Conservation (phyloP, 2,888 invertebrate species). For the Oscheius sp. region DNA sequence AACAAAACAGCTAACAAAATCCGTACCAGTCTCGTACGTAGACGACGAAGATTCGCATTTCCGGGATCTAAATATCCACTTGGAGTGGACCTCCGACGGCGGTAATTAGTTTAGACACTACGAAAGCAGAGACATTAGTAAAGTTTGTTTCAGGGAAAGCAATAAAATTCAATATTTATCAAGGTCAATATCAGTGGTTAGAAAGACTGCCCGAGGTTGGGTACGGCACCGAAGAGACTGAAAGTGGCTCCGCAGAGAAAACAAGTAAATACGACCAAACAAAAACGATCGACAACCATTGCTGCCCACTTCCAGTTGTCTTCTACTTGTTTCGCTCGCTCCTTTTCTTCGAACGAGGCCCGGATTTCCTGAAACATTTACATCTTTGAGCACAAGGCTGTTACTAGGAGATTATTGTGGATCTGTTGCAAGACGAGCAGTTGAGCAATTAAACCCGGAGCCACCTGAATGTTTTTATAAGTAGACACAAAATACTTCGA, state of each 20-base stretch:
- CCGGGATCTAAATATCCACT: too few relatives aligned
- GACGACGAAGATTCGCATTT: too few relatives aligned
- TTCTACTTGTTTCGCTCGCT: conserved; percentile 48
- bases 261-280: conserved; percentile 54
- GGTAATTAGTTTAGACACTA: too few relatives aligned
- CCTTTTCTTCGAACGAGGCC: conserved; percentile 49
- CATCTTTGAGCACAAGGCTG: neutral
- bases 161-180: neutral
- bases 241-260: conserved; percentile 56
- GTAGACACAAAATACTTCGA: neutral
- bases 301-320: conserved; percentile 66
- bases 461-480: conserved; percentile 29
- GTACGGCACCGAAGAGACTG: conserved; percentile 57
- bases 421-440: conserved; percentile 59
- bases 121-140: too few relatives aligned
- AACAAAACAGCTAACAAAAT: too few relatives aligned
- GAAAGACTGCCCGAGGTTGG: conserved; percentile 49
- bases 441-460: conserved; percentile 55
- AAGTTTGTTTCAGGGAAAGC: neutral
- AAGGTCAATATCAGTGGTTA: conserved; percentile 22
- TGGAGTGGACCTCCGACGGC: too few relatives aligned
- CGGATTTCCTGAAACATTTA: conserved; percentile 50
- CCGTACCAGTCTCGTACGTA: too few relatives aligned
- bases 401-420: conserved; percentile 54
- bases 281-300: conserved; percentile 65